phyloP scores from a whole-genome alignment of 2,113 vertebrate species.

The Emberiza fucata region DNA sequence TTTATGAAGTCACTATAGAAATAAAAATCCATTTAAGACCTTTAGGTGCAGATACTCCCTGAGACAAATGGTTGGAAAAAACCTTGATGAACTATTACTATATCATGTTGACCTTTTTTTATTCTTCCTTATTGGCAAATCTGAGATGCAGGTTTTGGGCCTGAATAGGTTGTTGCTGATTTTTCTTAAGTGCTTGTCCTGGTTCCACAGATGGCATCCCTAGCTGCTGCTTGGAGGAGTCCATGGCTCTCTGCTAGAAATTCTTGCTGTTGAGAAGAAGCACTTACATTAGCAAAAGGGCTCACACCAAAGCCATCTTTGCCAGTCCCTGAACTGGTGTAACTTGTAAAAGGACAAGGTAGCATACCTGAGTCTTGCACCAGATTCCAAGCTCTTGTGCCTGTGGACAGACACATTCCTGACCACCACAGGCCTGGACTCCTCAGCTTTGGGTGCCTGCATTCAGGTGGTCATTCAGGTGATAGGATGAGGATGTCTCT shows the following conservation, averaged over 20 bases:
- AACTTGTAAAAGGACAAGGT: background rate
- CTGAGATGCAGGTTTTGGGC: background rate
- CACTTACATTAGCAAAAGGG: background rate
- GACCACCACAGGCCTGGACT: background rate
- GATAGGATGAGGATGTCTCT: background rate
- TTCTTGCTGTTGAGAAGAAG: background rate
- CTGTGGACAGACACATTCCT: background rate
- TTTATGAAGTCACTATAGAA: background rate
- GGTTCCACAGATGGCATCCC: background rate
- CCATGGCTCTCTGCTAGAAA: background rate
- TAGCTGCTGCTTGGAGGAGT: background rate
- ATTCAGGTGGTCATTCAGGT: background rate
- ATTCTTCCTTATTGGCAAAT: background rate
- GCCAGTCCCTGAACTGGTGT: background rate
- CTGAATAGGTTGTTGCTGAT: background rate
- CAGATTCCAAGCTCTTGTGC: background rate
- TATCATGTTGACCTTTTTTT: background rate
- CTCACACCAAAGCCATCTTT: background rate
- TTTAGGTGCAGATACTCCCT: background rate
- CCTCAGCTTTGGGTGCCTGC: fast-evolving
- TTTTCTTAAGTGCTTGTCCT: background rate
- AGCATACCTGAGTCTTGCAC: background rate
- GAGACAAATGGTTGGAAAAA: background rate
- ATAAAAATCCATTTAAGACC: background rate
- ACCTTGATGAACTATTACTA: background rate